Evolutionary conservation across 2,113 vertebrate genomes (phyloP), one percentile per base, ranked within the genome.

Genomic region (Edolisoma coerulescens): DNA sequence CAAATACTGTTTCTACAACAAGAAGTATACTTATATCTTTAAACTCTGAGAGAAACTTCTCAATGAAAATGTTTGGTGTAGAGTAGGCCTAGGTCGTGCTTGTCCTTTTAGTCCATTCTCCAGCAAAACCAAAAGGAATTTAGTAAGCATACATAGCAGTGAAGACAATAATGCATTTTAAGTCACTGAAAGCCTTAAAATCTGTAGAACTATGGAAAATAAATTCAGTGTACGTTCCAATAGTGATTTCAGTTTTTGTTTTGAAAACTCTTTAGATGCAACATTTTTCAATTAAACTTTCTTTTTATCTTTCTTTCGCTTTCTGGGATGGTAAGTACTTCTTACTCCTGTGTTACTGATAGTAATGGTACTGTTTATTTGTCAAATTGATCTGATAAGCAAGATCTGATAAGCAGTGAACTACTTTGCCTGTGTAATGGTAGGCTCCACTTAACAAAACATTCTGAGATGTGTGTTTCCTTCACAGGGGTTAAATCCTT

Each of bases 251-350:
- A 44, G 10, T 17, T 70, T 84, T 59, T 94, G 60, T 73, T 88
- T 75, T 35, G n/a, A 77, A 47, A 89, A 41, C 9, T 61, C 27
- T 64, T 44, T 27, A 32, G 16, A 23, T 27, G 9, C 4, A 47
- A 28, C 1, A 2, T 24, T 52, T 92, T 82, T 67, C 53, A 45
- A 12, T 10, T 39, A 33, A 82, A 39, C 11, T 21, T 82, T 32
- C 5, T 77, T 93, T 81, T 94, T 74, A 13, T 95, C 82, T 76
- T 67, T 81, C 70, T 97, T 70, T 93, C 97, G 92, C 94, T 77
- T 94, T 96, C 26, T 44, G 90, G 87, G 60, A 47, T 9, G 91
- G 95, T 98, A 81, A 97, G 95, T 96, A 90, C 76, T 78, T 42
- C 39, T 90, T 81, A 35, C 57, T 73, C n/a, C 13, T 24, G 3